Base-by-base conservation (phyloP, 1,140 invertebrate genomes). In the Gonioctena quinquepunctata region DNA sequence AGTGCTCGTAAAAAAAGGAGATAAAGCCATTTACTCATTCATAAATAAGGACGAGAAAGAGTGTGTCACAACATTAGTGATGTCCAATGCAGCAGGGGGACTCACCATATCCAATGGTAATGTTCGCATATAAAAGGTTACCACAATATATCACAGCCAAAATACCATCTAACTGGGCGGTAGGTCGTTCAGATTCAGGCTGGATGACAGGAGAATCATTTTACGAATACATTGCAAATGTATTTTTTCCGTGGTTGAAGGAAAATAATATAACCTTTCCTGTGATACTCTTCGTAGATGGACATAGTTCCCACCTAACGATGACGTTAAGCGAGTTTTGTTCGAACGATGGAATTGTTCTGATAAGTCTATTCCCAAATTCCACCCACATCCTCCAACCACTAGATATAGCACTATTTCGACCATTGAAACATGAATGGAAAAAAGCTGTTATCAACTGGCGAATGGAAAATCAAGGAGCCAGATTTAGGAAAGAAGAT, bases 121-220 rank as follows among this genome's bases (percentile, higher is more conserved):
- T n/a, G n/a, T n/a, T n/a, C n/a, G n/a, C n/a, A n/a, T n/a, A n/a
- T n/a, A n/a, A n/a, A n/a, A n/a, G n/a, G n/a, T n/a, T n/a, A n/a
- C n/a, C n/a, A n/a, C n/a, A n/a, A n/a, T n/a, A n/a, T n/a, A n/a
- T n/a, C n/a, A n/a, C n/a, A n/a, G n/a, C n/a, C n/a, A n/a, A n/a
- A n/a, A n/a, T n/a, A n/a, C n/a, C n/a, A n/a, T n/a, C n/a, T n/a
- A n/a, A n/a, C n/a, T n/a, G n/a, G n/a, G n/a, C n/a, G n/a, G n/a
- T n/a, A n/a, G 83, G 84, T 6, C 67, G 69, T 21, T 75, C 79
- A 18, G 81, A 84, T 7, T 79, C 7, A 28, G 81, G 83, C 3
- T 85, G 84, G 84, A 84, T 83, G 82, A 83, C 69, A 8, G 67
- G 56, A 22, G 75, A 78, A 70, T 73, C 76, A 1, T 86, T 85